A percentile compares a stretch with the other conserved stretches of the same genome.
Conservation (phyloP, 2,797 vertebrate genomes). For the Microctenopoma steveboyesi region DNA sequence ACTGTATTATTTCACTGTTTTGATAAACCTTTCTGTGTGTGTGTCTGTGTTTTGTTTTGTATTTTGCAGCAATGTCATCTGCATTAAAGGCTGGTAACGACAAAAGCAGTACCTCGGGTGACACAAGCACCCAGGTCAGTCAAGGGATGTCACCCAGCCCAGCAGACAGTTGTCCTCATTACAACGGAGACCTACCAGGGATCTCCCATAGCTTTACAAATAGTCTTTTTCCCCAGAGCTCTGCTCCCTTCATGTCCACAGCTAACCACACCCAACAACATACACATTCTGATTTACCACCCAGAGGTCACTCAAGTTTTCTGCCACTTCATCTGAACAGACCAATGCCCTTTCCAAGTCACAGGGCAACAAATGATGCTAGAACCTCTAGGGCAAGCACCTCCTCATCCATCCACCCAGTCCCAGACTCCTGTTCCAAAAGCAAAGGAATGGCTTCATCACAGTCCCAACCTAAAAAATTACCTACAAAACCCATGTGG, state of each 20-base stretch:
- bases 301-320: conserved; percentile 40
- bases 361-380: conserved; percentile 38
- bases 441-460: conserved; percentile 41
- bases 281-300: conserved; percentile 33
- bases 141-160: conserved; percentile 56
- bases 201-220: conserved; percentile 53
- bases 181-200: conserved; percentile 48
- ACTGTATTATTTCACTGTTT: not conserved
- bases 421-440: conserved; percentile 52
- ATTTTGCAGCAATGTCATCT: conserved; percentile 76
- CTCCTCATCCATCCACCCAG: conserved; percentile 29
- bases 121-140: conserved; percentile 36
- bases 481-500: conserved; percentile 82
- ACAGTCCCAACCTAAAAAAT: conserved; percentile 67
- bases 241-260: conserved; percentile 25
- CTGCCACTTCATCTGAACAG: conserved; percentile 58
- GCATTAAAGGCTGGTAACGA: conserved; percentile 63
- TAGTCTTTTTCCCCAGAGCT: conserved; percentile 54
- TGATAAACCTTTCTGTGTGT: not conserved
- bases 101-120: conserved; percentile 60
- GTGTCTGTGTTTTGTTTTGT: conserved; percentile 24
- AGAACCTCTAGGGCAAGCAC: conserved; percentile 21
- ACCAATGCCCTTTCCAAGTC: conserved; percentile 17
- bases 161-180: conserved; percentile 60
- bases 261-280: conserved; percentile 29